Evolutionary conservation across 2,797 vertebrate species (phyloP).

Genomic region (Bucorvus abyssinicus): DNA sequence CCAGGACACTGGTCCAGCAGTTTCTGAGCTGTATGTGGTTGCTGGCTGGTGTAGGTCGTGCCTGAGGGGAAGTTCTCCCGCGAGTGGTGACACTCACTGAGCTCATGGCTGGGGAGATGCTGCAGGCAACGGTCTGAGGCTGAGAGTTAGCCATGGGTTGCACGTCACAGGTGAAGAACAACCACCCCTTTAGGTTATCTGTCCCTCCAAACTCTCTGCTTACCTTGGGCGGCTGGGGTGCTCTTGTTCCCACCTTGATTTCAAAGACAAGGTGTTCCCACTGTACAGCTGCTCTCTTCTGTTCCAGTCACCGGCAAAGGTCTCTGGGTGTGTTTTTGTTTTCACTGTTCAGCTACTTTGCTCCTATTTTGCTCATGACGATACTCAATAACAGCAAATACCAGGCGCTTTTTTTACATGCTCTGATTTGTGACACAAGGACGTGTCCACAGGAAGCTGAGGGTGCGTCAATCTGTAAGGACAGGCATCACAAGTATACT

Average conservation of each 20-base stretch:
- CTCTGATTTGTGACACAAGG: neutral
- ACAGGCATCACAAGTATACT: neutral
- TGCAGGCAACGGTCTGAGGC: neutral
- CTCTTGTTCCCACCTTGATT: neutral
- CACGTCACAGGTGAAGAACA: neutral
- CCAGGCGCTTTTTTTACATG: neutral
- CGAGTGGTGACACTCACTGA: neutral
- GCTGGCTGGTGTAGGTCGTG: neutral
- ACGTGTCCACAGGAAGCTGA: neutral
- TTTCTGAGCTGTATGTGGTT: neutral
- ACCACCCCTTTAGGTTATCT: neutral
- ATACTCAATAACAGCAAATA: neutral
- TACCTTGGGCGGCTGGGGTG: neutral
- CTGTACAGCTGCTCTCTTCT: neutral
- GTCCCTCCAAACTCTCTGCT: neutral
- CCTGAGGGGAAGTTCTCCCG: neutral
- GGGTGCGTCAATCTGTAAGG: neutral
- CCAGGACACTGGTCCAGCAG: neutral
- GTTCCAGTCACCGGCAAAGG: neutral
- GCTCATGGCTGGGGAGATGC: neutral
- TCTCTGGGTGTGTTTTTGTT: neutral
- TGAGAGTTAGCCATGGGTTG: neutral
- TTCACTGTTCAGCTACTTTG: neutral
- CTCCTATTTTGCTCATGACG: neutral
- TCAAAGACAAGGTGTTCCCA: neutral